These are phyloP conservation scores for Myotis myotis DNA, from an alignment of 2,797 vertebrate genomes.

Conservation along the genomic window DNA sequence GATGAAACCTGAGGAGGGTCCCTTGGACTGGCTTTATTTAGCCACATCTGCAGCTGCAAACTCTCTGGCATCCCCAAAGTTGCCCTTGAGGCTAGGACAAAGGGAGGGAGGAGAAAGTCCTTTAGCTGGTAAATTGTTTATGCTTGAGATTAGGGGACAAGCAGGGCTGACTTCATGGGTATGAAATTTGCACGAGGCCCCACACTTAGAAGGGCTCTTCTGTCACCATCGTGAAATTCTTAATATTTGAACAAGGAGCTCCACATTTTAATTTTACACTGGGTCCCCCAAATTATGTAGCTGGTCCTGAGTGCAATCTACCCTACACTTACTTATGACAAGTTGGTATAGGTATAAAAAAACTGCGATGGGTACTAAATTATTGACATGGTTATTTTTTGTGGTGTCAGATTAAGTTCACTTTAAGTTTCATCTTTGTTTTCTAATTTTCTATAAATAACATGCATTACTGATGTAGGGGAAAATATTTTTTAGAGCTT, in stretches of 20 bases:
- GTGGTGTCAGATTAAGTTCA: not conserved
- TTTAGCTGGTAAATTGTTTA: not conserved
- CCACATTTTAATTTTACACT: constrained; percentile 6
- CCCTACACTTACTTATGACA: not conserved
- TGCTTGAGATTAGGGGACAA: not conserved
- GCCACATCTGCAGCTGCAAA: not conserved
- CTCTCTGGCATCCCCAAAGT: not conserved
- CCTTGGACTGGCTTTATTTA: not conserved
- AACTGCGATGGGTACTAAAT: not conserved
- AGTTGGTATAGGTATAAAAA: not conserved
- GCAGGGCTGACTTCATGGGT: not conserved
- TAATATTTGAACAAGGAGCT: not conserved
- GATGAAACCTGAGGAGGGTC: not conserved
- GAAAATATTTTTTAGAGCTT: not conserved
- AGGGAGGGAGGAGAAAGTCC: not conserved
- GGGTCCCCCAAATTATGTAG: not conserved
- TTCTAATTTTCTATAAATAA: not conserved
- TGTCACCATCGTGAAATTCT: constrained; percentile 1
- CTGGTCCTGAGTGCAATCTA: not conserved
- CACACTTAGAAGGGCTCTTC: not conserved
- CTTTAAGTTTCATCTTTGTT: not conserved
- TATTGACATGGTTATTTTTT: not conserved
- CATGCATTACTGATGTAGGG: not conserved
- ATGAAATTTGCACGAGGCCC: not conserved
- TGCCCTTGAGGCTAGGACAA: not conserved